phyloP scores from a whole-genome alignment of 2,888 invertebrate species.

The Cyrtodaria siliqua region DNA sequence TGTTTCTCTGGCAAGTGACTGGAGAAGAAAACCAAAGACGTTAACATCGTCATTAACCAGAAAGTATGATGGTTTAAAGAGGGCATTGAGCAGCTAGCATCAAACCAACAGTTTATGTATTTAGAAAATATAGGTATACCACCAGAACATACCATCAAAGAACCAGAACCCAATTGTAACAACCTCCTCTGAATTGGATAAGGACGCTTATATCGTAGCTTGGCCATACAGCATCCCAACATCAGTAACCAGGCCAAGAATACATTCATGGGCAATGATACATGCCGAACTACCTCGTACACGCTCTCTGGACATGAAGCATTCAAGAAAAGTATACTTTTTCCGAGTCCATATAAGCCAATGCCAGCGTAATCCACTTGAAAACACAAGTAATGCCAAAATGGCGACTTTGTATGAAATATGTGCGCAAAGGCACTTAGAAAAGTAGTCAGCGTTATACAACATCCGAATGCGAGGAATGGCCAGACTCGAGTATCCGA shows the following conservation, averaged over 20 bases:
- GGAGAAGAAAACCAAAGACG: slow-evolving; percentile 71
- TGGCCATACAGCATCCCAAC: slow-evolving; percentile 65
- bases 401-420: slow-evolving; percentile 72
- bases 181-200: slow-evolving; percentile 68
- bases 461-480: slow-evolving; percentile 65
- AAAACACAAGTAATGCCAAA: slow-evolving; percentile 74
- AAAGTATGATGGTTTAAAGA: slow-evolving; percentile 67
- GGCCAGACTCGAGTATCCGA: slow-evolving; percentile 42
- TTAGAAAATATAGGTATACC: slow-evolving; percentile 56
- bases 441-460: slow-evolving; percentile 54
- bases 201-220: slow-evolving; percentile 65
- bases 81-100: slow-evolving; percentile 44
- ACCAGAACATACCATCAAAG: slow-evolving; percentile 45
- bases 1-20: slow-evolving; percentile 70
- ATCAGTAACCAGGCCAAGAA: slow-evolving; percentile 66
- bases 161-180: slow-evolving; percentile 65
- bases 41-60: slow-evolving; percentile 53
- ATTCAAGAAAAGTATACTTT: slow-evolving; percentile 67
- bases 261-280: slow-evolving; percentile 64
- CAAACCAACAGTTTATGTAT: slow-evolving; percentile 59
- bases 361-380: slow-evolving; percentile 78
- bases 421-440: slow-evolving; percentile 74
- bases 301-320: slow-evolving; percentile 56
- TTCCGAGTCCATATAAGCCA: slow-evolving; percentile 70
- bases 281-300: slow-evolving; percentile 17